Conservation (phyloP, 2,888 invertebrate genomes). For the Apoderus coryli region DNA sequence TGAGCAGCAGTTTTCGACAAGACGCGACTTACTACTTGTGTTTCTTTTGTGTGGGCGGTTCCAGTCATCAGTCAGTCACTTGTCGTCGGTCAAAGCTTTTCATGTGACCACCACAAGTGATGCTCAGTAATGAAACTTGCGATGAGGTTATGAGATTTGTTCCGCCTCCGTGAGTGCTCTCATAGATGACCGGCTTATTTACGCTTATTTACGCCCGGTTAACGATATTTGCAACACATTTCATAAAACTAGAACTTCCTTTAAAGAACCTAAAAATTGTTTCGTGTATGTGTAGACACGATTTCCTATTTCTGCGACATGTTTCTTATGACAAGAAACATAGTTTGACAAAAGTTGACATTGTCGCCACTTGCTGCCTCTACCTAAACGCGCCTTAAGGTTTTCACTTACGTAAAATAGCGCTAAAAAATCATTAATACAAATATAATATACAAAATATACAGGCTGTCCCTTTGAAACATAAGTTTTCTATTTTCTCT, state of each 20-base stretch:
- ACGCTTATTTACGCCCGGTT: neutral
- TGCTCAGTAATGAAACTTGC: conserved; percentile 1
- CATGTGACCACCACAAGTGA: conserved; percentile 1
- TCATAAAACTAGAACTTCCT: conserved; percentile 2
- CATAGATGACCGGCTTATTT: neutral
- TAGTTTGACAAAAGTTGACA: conserved; percentile 2
- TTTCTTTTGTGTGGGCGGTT: conserved; percentile 2
- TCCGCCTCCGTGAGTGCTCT: conserved; percentile 1
- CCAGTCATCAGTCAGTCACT: conserved; percentile 2
- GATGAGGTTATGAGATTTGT: conserved; percentile 2
- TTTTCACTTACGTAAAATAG: too few relatives aligned
- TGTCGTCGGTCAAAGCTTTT: neutral
- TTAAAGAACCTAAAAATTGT: conserved; percentile 1
- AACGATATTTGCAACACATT: conserved; percentile 1
- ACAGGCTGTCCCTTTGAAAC: too few relatives aligned
- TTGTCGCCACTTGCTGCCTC: conserved; percentile 3
- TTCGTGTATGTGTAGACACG: neutral
- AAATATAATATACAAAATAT: too few relatives aligned
- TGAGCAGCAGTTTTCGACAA: conserved; percentile 2
- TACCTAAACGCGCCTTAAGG: too few relatives aligned
- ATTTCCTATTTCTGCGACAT: conserved; percentile 2
- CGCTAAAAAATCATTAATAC: too few relatives aligned
- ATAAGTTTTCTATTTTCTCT: too few relatives aligned
- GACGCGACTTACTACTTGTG: conserved; percentile 2
- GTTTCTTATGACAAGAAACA: conserved; percentile 1